phyloP scores from a whole-genome alignment of 1,140 invertebrate species.

The Pollicipes pollicipes region DNA sequence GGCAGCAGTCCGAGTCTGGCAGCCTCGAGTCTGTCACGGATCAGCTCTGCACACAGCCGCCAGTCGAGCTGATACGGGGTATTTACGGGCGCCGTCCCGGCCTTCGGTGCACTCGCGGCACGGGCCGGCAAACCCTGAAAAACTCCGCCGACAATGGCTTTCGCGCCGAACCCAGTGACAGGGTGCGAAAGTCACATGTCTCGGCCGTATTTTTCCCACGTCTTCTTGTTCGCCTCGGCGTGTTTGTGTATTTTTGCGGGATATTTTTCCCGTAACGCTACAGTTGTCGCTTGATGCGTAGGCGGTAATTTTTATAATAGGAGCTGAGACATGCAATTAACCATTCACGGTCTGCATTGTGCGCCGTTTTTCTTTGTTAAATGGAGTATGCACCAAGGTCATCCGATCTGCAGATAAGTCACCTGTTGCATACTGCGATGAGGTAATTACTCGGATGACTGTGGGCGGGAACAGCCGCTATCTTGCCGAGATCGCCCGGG shows the following conservation, averaged over 20 bases:
- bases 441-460: background rate
- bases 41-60: no score
- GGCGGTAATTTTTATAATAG: background rate
- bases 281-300: background rate
- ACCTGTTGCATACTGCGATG: background rate
- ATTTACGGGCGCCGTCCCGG: no score
- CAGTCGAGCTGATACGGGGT: no score
- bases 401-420: background rate
- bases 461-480: no score
- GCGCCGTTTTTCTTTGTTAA: background rate
- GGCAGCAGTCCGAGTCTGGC: no score
- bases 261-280: background rate
- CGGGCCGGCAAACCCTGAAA: background rate
- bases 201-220: background rate
- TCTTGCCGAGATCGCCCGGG: no score
- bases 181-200: constrained; percentile 1
- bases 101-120: no score
- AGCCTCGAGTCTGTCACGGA: no score
- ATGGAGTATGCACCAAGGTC: background rate
- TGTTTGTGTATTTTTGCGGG: background rate
- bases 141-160: background rate
- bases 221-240: background rate
- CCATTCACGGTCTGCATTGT: background rate
- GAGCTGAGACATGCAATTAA: background rate
- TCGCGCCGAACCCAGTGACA: background rate